Evolutionary conservation across 1,140 invertebrate species (phyloP).

Genomic region (Grapholita molesta): DNA sequence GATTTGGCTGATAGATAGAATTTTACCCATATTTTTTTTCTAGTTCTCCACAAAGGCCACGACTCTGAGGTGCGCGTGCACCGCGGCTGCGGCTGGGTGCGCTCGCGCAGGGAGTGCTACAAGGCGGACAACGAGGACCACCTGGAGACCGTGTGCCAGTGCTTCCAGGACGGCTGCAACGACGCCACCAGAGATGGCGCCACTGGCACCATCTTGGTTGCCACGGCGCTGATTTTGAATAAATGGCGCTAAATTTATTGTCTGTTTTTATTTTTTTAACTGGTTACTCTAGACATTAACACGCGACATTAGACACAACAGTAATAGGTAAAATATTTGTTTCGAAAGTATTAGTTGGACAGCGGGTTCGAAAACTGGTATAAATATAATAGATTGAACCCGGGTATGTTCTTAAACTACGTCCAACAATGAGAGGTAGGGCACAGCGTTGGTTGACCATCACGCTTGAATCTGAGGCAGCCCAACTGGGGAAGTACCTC

Average conservation of each 20-base stretch:
- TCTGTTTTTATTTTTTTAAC: background rate
- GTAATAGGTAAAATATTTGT: too few species aligned
- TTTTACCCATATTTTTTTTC: slow-evolving; percentile 33
- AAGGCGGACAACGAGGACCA: slow-evolving; percentile 78
- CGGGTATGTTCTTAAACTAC: too few species aligned
- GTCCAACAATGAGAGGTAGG: too few species aligned
- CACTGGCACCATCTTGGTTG: slow-evolving; percentile 9
- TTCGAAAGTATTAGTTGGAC: too few species aligned
- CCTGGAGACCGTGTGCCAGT: slow-evolving; percentile 78
- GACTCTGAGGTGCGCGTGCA: slow-evolving; percentile 67
- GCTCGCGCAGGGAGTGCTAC: slow-evolving; percentile 71
- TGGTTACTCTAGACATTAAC: background rate
- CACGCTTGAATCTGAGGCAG: too few species aligned
- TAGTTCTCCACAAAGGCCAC: slow-evolving; percentile 61
- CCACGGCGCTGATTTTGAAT: background rate
- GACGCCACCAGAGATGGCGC: slow-evolving; percentile 25
- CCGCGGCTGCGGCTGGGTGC: slow-evolving; percentile 77
- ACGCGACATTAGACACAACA: too few species aligned
- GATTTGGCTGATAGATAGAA: slow-evolving; percentile 21
- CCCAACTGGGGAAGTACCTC: too few species aligned
- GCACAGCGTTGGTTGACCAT: too few species aligned
- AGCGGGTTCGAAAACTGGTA: too few species aligned
- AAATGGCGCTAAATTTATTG: background rate
- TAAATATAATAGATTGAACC: too few species aligned
- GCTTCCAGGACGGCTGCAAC: slow-evolving; percentile 77